These are phyloP conservation scores for Trisateles emortualis DNA, from an alignment of 2,888 invertebrate species.

Conservation along the genomic window DNA sequence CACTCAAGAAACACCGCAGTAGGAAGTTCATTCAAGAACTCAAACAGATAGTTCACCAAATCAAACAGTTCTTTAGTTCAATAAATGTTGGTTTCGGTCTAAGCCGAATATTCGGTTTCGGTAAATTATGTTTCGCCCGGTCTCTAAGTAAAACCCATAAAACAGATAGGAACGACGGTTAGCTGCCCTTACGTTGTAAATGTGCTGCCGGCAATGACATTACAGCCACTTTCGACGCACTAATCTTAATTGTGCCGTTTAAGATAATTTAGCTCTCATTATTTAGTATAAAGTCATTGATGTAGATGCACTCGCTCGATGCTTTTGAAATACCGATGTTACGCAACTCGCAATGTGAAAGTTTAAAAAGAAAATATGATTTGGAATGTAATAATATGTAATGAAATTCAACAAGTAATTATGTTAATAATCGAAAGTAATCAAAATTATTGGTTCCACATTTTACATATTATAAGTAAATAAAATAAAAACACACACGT, in stretches of 20 bases:
- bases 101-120: no score
- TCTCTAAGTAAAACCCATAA: conserved; percentile 43
- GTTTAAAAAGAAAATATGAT: conserved; percentile 13
- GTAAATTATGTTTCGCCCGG: neutral
- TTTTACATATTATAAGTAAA: no score
- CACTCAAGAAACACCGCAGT: no score
- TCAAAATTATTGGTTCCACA: conserved; percentile 20
- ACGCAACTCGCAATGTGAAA: conserved; percentile 20
- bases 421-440: conserved; percentile 7
- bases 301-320: conserved; percentile 50
- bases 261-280: conserved; percentile 65
- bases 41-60: no score
- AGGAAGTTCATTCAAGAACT: no score
- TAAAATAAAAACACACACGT: no score
- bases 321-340: conserved; percentile 41
- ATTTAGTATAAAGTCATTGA: conserved; percentile 61
- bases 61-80: no score
- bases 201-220: conserved; percentile 61
- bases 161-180: conserved; percentile 42
- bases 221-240: conserved; percentile 64
- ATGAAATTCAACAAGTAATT: conserved; percentile 4
- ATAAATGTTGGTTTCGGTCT: neutral
- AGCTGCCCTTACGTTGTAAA: conserved; percentile 60
- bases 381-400: conserved; percentile 1
- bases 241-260: conserved; percentile 72